These are phyloP conservation scores for Thereuonema tuberculata DNA, from an alignment of 1,140 invertebrate genomes.

Conservation along the genomic window DNA sequence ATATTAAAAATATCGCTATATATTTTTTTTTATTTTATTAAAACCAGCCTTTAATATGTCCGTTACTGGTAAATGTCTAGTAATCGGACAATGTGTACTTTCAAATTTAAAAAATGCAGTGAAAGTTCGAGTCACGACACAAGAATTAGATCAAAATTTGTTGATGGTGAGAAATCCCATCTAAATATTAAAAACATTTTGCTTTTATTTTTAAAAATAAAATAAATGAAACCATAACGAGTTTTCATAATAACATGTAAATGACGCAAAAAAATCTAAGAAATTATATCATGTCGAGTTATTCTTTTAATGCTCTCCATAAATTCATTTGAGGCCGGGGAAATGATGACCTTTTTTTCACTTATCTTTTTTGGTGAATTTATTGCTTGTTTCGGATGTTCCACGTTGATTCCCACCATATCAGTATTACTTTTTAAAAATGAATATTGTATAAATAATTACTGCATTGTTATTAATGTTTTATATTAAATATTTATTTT, in stretches of 20 bases:
- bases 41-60: too few relatives aligned
- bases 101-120: conserved; percentile 54
- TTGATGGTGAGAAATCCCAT: conserved; percentile 47
- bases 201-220: conserved; percentile 6
- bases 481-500: background rate
- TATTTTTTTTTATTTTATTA: too few relatives aligned
- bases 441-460: background rate
- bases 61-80: too few relatives aligned
- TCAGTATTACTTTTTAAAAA: background rate
- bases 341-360: background rate
- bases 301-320: background rate
- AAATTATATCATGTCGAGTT: background rate
- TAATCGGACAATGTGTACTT: conserved; percentile 53
- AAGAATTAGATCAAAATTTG: conserved; percentile 51
- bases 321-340: background rate
- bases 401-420: background rate
- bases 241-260: background rate
- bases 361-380: too few relatives aligned
- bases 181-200: too few relatives aligned
- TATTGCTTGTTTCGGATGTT: background rate
- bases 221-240: background rate
- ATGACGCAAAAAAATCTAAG: background rate
- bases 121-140: conserved; percentile 52
- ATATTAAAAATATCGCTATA: too few relatives aligned
- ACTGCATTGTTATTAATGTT: background rate